phyloP scores from a whole-genome alignment of 2,888 invertebrate genomes.

The Lasioglossum leucozonium region DNA sequence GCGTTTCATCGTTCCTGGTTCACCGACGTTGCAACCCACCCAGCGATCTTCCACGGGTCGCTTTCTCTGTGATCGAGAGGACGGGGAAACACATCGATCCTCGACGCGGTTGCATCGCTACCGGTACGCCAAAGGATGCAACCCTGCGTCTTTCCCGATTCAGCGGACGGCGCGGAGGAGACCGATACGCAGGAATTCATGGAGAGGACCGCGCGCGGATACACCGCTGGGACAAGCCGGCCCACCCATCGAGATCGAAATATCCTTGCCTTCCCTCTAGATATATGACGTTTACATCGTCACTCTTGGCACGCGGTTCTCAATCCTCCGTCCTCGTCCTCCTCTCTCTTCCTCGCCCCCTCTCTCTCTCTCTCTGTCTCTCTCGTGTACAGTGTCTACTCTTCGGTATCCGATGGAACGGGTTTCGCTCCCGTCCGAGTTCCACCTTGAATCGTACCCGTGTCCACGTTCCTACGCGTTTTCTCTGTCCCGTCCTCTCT shows the following conservation, averaged over 20 bases:
- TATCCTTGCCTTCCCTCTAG: slow-evolving; percentile 55
- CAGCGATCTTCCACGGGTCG: neutral
- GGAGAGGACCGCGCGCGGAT: slow-evolving; percentile 40
- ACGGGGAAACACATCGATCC: neutral
- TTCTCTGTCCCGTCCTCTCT: slow-evolving; percentile 3
- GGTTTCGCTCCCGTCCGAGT: slow-evolving; percentile 55
- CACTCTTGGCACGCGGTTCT: slow-evolving; percentile 64
- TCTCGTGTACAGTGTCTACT: neutral
- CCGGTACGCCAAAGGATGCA: slow-evolving; percentile 1
- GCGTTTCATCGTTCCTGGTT: neutral
- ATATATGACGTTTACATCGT: slow-evolving; percentile 69
- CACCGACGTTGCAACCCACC: neutral
- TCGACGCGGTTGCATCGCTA: neutral
- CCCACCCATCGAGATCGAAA: slow-evolving; percentile 65
- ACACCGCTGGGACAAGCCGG: slow-evolving; percentile 50
- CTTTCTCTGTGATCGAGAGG: neutral
- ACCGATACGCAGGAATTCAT: slow-evolving; percentile 50
- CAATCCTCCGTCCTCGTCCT: neutral
- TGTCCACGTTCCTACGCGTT: slow-evolving; percentile 31
- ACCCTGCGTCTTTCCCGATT: slow-evolving; percentile 17
- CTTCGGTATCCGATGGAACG: slow-evolving; percentile 53
- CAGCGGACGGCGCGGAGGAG: neutral
- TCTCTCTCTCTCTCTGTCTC: neutral
- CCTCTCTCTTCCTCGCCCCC: no score
- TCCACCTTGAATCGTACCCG: slow-evolving; percentile 39